phyloP scores from a whole-genome alignment of 2,888 invertebrate species.

The Nemotelus nigrinus region DNA sequence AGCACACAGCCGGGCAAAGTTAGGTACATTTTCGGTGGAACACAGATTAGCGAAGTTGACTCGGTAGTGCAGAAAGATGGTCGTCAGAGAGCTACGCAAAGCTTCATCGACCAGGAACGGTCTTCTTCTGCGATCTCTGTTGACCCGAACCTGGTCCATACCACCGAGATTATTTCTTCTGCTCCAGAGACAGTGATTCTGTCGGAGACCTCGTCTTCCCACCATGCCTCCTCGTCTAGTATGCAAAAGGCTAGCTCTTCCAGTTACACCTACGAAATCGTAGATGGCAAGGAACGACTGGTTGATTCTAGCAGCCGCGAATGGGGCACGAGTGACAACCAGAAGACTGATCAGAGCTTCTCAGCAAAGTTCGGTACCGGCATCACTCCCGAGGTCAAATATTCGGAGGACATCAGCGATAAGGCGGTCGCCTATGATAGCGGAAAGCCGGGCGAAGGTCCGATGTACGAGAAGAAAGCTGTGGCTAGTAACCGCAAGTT shows the following conservation, averaged over 20 bases:
- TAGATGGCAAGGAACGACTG: conserved; percentile 73
- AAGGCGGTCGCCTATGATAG: conserved; percentile 69
- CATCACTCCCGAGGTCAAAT: conserved; percentile 69
- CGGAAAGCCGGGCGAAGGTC: conserved; percentile 67
- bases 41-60: conserved; percentile 50
- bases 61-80: conserved; percentile 42
- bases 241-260: conserved; percentile 70
- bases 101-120: conserved; percentile 37
- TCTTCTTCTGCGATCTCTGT: conserved; percentile 34
- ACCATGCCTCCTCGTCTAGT: conserved; percentile 43
- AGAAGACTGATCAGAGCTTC: conserved; percentile 67
- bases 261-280: conserved; percentile 73
- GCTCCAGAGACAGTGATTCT: conserved; percentile 43
- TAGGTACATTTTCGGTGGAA: conserved; percentile 48
- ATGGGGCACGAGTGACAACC: conserved; percentile 67
- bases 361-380: conserved; percentile 69
- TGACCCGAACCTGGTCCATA: conserved; percentile 45
- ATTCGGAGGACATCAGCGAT: conserved; percentile 68
- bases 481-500: conserved; percentile 65
- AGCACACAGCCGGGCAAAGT: conserved; percentile 39
- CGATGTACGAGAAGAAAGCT: conserved; percentile 65
- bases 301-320: conserved; percentile 71
- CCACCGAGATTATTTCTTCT: conserved; percentile 40
- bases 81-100: conserved; percentile 11
- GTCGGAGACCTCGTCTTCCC: conserved; percentile 46